Conservation (phyloP, 2,888 invertebrate genomes). For the Apantesis nais region DNA sequence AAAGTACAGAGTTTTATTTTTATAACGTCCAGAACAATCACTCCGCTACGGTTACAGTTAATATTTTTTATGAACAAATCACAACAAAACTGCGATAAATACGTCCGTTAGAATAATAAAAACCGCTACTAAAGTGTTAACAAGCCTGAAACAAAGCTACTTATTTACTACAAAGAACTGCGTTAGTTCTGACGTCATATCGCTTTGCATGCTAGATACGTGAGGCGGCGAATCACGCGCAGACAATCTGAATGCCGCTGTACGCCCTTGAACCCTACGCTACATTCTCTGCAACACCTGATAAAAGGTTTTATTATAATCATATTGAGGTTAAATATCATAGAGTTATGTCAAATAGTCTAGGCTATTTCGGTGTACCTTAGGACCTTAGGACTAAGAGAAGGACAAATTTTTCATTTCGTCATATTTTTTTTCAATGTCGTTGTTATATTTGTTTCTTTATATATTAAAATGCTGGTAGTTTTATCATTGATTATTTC, state of each 20-base stretch:
- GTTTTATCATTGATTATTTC: too few species aligned
- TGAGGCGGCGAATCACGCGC: constrained; percentile 2
- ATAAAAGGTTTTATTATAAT: background rate
- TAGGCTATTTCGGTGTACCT: too few species aligned
- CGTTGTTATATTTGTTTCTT: too few species aligned
- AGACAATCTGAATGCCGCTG: constrained; percentile 8
- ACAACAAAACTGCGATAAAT: background rate
- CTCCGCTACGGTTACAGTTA: background rate
- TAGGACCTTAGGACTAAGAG: too few species aligned
- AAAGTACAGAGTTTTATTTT: background rate
- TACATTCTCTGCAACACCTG: background rate
- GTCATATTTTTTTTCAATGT: too few species aligned
- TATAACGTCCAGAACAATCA: background rate
- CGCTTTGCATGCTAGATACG: background rate
- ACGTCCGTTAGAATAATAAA: background rate
- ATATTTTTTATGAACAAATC: background rate
- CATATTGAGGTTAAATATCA: background rate
- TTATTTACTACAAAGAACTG: background rate
- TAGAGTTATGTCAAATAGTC: background rate
- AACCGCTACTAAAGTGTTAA: background rate
- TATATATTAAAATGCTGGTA: too few species aligned
- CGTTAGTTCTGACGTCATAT: background rate
- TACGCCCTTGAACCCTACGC: constrained; percentile 8
- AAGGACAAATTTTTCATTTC: too few species aligned
- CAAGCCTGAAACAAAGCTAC: background rate